Base-by-base conservation (phyloP, 1,140 invertebrate species). In the Nasonia vitripennis region DNA sequence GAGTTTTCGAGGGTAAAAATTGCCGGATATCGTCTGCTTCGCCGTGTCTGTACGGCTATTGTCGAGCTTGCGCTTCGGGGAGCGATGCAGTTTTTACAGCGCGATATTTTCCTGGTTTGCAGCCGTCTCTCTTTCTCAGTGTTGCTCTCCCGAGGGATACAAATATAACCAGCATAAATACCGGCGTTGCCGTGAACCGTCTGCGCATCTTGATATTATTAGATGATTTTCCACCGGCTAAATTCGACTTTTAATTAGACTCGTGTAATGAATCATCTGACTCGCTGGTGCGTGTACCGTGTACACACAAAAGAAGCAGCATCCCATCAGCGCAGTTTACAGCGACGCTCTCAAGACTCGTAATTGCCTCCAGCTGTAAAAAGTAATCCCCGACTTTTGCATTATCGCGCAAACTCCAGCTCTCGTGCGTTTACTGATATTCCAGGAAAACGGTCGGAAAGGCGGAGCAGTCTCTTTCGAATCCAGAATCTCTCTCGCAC, bases 391-490 rank as follows among this genome's bases (percentile, higher is more conserved):
- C 27, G 27, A 0, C 55, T n/a, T 7, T n/a, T 4, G 14, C 55
- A 62, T 27, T 62, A n/a, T 62, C 55, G 55, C 55, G 55, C 55
- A 62, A 62, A n/a, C 17, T 62, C 55, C 27, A 27, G 27, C 5
- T 62, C 17, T 20, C 55, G 17, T 4, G 11, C 31, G 51, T 34
- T 34, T 79, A 37, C 51, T 79, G 34, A 23, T 6, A 83, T 83
- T 83, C 81, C 34, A 51, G 74, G 82, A 78, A 71, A 84, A 31
- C 3, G n/a, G 74, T 71, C 77, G 83, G 77, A 79, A 78, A 78
- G 73, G 51, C 55, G 68, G 1, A 27, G 34, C 34, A 31, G 81
- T 62, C 55, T 62, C 55, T 62, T 62, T 62, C 55, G n/a, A 62
- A 62, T 62, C 6, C 55, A 62, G 55, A 62, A 80, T 87, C 71